Evolutionary conservation across 2,113 vertebrate genomes (phyloP).

Genomic region (Pipra filicauda): DNA sequence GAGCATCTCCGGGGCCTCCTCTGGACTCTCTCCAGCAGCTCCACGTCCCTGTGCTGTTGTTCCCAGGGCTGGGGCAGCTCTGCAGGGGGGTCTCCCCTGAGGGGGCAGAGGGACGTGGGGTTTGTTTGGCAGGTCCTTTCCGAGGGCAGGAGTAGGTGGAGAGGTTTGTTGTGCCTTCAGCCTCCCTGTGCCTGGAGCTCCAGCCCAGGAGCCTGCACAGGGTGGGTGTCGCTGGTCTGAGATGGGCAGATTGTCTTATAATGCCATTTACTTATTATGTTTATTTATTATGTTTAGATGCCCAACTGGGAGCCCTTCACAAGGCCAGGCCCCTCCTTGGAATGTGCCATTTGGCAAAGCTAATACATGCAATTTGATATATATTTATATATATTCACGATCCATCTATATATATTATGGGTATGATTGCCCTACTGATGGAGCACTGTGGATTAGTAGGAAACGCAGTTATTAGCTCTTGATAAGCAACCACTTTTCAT

Average conservation of each 20-base stretch:
- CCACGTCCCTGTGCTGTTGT: neutral
- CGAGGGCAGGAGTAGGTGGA: neutral
- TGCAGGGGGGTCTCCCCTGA: neutral
- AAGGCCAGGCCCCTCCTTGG: neutral
- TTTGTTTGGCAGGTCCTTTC: neutral
- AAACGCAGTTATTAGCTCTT: conserved; percentile 13
- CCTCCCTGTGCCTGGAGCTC: neutral
- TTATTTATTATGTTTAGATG: neutral
- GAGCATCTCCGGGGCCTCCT: accelerated
- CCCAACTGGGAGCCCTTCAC: accelerated
- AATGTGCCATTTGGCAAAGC: neutral
- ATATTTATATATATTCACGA: too few relatives aligned
- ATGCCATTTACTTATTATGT: neutral
- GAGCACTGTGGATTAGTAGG: neutral
- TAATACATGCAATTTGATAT: too few relatives aligned
- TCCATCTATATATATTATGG: neutral
- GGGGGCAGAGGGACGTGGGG: neutral
- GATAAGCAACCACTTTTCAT: conserved; percentile 1
- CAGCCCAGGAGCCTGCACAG: neutral
- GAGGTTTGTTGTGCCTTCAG: neutral
- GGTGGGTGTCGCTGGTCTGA: neutral
- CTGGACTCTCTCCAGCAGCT: neutral
- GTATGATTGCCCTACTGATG: neutral
- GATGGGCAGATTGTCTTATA: neutral
- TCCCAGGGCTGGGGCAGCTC: neutral